Base-by-base conservation (phyloP, 2,113 vertebrate genomes). In the Cariama cristata region DNA sequence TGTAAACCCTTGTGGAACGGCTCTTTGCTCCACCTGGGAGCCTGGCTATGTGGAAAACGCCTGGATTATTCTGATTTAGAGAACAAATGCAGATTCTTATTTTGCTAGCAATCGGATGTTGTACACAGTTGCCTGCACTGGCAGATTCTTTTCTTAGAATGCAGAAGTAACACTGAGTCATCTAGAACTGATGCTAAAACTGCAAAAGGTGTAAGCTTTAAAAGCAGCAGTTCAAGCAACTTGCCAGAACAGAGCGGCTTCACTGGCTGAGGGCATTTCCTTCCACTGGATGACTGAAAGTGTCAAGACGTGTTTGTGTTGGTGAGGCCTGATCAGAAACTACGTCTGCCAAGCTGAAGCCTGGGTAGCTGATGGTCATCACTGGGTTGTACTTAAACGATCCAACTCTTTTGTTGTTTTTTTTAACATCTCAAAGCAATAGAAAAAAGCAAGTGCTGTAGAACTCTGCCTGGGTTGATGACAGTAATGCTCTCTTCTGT, bases 71-170 rank as follows among this genome's bases (percentile, higher is more conserved):
- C 14, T 62, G 63, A 49, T 23, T 82, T 62, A 45, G 58, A 45
- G 32, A 72, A 81, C 11, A 72, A 90, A 44, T 14, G 23, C 0
- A 0, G 30, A 14, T 84, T 81, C 49, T 59, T 73, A 44, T 17
- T 88, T 87, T 6, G 5, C 47, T 28, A 19, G 66, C 22, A 17
- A 14, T 40, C 0, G 2, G 50, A 40, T 68, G 45, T 35, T 91
- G 60, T 56, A 44, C 9, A 4, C 44, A 67, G 60, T 68, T 95
- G 93, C 87, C 96, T 95, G 84, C 44, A 33, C 40, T 69, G 74
- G 90, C 92, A 92, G 69, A 69, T 95, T 82, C 62, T 94, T 94
- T 79, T 88, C 69, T 94, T 92, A 94, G 71, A 96, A 97, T 94
- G 87, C 90, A 95, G 93, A 97, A 97, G 93, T 93, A 79, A 64